Percentiles rank a stretch among this genome's conserved stretches.
These are phyloP conservation scores for Lithophane socia DNA, from an alignment of 2,888 invertebrate species.

Conservation along the genomic window DNA sequence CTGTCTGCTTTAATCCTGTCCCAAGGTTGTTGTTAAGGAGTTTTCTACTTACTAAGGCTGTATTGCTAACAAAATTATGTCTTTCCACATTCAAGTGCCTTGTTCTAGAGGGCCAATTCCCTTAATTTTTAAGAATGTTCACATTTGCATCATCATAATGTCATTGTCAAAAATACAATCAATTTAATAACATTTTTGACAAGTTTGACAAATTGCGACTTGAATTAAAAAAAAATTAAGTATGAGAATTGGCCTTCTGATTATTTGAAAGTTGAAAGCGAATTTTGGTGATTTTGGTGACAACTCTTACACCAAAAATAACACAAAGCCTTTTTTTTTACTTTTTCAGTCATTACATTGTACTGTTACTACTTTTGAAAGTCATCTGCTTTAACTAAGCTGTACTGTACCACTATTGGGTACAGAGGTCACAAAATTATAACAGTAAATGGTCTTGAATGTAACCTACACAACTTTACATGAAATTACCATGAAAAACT, in stretches of 20 bases:
- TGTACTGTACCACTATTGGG: background rate
- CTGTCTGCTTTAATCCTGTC: background rate
- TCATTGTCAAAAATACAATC: too few species aligned
- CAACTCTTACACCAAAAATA: background rate
- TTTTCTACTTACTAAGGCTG: background rate
- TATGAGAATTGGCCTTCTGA: too few species aligned
- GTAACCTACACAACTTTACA: slow-evolving; percentile 1
- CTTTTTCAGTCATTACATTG: background rate
- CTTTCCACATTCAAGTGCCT: background rate
- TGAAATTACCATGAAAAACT: slow-evolving; percentile 32
- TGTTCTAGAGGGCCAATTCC: background rate
- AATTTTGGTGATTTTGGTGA: too few species aligned
- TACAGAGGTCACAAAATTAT: slow-evolving; percentile 14
- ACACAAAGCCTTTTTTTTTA: background rate
- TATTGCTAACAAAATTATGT: background rate
- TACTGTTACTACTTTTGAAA: background rate
- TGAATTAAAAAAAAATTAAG: too few species aligned
- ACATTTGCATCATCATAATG: too few species aligned
- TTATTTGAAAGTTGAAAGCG: background rate
- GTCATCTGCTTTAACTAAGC: background rate
- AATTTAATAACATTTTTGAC: too few species aligned
- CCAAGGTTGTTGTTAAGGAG: background rate
- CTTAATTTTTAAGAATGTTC: too few species aligned
- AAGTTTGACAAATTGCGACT: too few species aligned
- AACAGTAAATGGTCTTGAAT: background rate